Percentiles rank a stretch among this genome's conserved stretches.
Evolutionary conservation across 2,888 invertebrate species (phyloP).

Genomic region (Achlya flavicornis): DNA sequence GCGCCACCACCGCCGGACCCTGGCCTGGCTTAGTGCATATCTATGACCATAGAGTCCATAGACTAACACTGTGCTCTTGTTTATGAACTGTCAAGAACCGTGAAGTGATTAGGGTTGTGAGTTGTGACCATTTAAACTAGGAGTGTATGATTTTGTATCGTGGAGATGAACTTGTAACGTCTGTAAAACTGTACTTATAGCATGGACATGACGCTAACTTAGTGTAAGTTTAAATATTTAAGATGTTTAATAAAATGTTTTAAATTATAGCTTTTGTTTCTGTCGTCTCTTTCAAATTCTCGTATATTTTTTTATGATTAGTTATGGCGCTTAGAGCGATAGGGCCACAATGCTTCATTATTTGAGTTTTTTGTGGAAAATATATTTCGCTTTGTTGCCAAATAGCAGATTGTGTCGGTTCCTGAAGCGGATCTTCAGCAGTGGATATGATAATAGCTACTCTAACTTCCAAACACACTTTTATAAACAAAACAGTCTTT

Average conservation of each 20-base stretch:
- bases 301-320: no score
- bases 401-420: no score
- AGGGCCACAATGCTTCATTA: no score
- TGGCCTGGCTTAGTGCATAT: slow-evolving; percentile 48
- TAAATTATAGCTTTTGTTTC: neutral
- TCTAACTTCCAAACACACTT: no score
- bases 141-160: neutral
- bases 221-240: neutral
- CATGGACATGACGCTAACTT: neutral
- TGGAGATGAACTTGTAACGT: neutral
- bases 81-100: slow-evolving; percentile 3
- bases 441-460: no score
- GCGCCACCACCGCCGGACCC: slow-evolving; percentile 88
- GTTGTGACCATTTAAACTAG: neutral
- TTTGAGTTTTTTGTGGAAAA: no score
- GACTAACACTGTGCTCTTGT: neutral
- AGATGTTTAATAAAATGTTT: slow-evolving; percentile 5
- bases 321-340: no score
- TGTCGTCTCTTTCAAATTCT: neutral
- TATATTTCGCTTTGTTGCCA: no score
- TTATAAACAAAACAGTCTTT: neutral
- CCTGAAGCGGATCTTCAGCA: no score
- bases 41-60: slow-evolving; percentile 18
- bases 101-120: neutral
- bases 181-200: neutral